phyloP scores from a whole-genome alignment of 2,797 vertebrate genomes.

The Danio choprae region DNA sequence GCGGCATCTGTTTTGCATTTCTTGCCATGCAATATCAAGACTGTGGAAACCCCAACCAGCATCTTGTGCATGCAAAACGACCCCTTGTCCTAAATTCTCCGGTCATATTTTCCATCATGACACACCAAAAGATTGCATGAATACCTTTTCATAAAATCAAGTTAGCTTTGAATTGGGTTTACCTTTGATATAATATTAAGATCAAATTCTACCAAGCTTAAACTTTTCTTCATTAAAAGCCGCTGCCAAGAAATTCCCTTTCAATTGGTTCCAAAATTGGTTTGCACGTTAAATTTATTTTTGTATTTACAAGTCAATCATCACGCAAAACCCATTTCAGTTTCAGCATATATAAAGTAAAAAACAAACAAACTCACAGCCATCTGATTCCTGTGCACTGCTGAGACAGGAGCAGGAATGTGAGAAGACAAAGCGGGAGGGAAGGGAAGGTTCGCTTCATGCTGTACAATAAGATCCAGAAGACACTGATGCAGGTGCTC shows the following conservation, averaged over 20 bases:
- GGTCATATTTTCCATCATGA: slow-evolving; percentile 12
- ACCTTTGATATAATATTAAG: not conserved
- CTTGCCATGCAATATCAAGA: slow-evolving; percentile 59
- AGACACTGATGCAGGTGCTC: slow-evolving; percentile 61
- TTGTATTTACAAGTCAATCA: not conserved
- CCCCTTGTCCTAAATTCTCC: slow-evolving; percentile 23
- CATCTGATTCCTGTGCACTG: slow-evolving; percentile 95
- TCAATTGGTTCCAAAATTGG: not conserved
- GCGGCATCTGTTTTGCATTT: slow-evolving; percentile 77
- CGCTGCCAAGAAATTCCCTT: too few species aligned
- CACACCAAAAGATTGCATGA: slow-evolving; percentile 15
- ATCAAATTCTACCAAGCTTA: not conserved
- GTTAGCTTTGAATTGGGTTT: not conserved
- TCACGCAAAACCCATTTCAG: not conserved
- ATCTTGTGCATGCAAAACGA: slow-evolving; percentile 61
- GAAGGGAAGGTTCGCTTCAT: slow-evolving; percentile 83
- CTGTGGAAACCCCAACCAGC: slow-evolving; percentile 57
- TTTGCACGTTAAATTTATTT: too few species aligned
- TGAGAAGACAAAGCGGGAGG: slow-evolving; percentile 82
- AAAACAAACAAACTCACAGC: slow-evolving; percentile 87
- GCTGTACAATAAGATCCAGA: slow-evolving; percentile 67
- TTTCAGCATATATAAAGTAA: not conserved
- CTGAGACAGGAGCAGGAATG: slow-evolving; percentile 86
- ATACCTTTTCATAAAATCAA: slow-evolving; percentile 11
- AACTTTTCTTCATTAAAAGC: not conserved